These are phyloP conservation scores for Hydrozoanthus gracilis DNA, from an alignment of 92 coral and sea anemone species.

Conservation along the genomic window DNA sequence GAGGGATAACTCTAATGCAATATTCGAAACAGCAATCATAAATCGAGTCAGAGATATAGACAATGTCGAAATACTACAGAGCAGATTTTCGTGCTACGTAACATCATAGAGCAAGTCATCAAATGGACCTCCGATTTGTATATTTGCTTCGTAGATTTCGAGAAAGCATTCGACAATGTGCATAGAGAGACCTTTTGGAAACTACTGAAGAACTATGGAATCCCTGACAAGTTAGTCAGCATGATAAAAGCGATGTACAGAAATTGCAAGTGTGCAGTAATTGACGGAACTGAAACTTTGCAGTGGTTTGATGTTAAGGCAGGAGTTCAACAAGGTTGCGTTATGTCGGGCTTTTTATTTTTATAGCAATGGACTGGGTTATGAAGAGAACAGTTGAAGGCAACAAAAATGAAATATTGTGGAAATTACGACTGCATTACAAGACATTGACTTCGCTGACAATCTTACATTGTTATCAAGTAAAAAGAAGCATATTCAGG, in stretches of 20 bases:
- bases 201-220: constrained; percentile 6
- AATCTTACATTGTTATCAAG: constrained; percentile 30
- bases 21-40: not conserved
- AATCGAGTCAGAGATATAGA: not conserved
- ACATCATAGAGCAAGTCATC: not conserved
- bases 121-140: not conserved
- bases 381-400: not conserved
- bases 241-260: too few relatives aligned
- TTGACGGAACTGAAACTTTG: not conserved
- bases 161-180: not conserved
- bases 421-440: constrained; percentile 34
- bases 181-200: not conserved
- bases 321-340: constrained; percentile 44
- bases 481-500: constrained; percentile 24
- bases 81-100: not conserved
- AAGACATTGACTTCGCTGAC: constrained; percentile 37
- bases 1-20: constrained; percentile 1
- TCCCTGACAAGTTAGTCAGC: not conserved
- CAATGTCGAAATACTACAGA: not conserved
- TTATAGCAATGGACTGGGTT: constrained; percentile 36
- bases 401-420: constrained; percentile 20
- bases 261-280: constrained; percentile 4
- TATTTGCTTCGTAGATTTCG: not conserved
- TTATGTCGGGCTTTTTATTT: constrained; percentile 38
- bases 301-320: not conserved